These are phyloP conservation scores for Xenops minutus DNA, from an alignment of 2,797 vertebrate genomes.

Conservation along the genomic window DNA sequence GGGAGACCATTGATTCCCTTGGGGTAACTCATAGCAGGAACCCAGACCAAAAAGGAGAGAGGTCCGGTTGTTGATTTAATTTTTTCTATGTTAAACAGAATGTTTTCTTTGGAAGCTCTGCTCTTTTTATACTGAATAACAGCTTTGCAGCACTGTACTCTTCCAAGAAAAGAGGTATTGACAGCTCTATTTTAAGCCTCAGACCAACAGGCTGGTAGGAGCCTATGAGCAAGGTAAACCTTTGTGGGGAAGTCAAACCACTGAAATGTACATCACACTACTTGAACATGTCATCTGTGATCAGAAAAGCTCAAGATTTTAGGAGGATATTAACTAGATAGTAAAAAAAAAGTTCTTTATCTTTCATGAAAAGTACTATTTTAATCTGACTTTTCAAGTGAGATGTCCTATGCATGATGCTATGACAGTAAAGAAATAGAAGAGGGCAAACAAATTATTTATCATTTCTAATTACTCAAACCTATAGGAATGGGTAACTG, in stretches of 20 bases:
- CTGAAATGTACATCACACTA: background rate
- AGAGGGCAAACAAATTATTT: background rate
- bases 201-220: background rate
- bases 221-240: background rate
- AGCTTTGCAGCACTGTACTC: background rate
- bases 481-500: background rate
- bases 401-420: background rate
- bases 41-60: background rate
- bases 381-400: background rate
- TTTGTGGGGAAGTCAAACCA: background rate
- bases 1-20: background rate
- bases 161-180: constrained; percentile 43
- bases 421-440: background rate
- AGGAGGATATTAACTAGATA: background rate
- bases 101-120: background rate
- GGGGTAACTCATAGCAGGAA: background rate
- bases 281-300: background rate
- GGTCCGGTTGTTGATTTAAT: background rate
- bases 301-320: background rate
- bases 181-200: constrained; percentile 62
- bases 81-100: background rate
- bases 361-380: background rate
- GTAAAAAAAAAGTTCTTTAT: background rate
- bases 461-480: background rate
- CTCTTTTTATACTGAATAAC: constrained; percentile 37